These are phyloP conservation scores for Podocnemis expansa DNA, from an alignment of 2,113 vertebrate species.

Conservation along the genomic window DNA sequence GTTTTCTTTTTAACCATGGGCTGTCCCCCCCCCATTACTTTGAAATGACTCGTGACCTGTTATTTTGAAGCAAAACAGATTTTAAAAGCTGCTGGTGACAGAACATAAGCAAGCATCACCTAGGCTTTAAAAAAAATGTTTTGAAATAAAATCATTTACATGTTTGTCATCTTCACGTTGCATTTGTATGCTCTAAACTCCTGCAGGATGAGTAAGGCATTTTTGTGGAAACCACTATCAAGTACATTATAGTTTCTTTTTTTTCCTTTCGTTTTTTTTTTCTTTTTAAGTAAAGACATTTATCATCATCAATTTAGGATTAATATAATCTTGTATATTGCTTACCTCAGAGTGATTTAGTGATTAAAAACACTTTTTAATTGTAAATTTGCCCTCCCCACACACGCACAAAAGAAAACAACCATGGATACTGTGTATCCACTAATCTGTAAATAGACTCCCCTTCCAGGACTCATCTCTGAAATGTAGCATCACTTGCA, in stretches of 20 bases:
- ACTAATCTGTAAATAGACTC: slow-evolving; percentile 85
- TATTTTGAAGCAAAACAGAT: slow-evolving; percentile 21
- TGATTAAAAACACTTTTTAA: slow-evolving; percentile 70
- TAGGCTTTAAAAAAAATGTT: slow-evolving; percentile 14
- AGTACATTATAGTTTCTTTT: neutral
- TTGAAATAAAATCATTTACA: neutral
- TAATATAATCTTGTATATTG: slow-evolving; percentile 73
- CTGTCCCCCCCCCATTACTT: slow-evolving; percentile 5
- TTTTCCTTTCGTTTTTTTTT: neutral
- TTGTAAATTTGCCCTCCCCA: slow-evolving; percentile 78
- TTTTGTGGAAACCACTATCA: slow-evolving; percentile 6
- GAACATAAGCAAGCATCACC: neutral
- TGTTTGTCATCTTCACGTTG: slow-evolving; percentile 16
- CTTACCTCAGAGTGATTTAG: slow-evolving; percentile 70
- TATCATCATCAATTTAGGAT: slow-evolving; percentile 73
- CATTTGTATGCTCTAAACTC: neutral
- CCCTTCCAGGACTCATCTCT: slow-evolving; percentile 78
- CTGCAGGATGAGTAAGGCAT: neutral
- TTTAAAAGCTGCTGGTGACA: neutral
- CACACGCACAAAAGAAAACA: slow-evolving; percentile 57
- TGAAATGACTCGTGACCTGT: neutral
- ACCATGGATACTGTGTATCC: slow-evolving; percentile 66
- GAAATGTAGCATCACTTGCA: slow-evolving; percentile 83
- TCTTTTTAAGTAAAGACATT: no score
- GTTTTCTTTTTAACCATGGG: neutral